A percentile compares a stretch with the other conserved stretches of the same genome.
phyloP scores from a whole-genome alignment of 2,113 vertebrate genomes.

The Callipepla squamata region DNA sequence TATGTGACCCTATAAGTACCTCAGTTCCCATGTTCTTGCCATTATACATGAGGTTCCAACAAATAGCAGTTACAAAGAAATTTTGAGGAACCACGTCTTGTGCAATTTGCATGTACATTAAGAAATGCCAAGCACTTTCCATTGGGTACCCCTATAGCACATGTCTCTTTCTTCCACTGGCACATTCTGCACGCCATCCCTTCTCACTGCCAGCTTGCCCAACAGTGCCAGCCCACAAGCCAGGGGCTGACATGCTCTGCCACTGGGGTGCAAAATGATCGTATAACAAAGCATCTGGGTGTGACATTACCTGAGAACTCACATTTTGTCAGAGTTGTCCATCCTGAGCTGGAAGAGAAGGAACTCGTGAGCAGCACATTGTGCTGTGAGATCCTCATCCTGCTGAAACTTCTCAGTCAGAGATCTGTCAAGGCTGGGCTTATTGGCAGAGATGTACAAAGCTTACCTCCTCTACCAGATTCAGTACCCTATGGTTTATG shows the following conservation, averaged over 20 bases:
- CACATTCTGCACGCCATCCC: not conserved
- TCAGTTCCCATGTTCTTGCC: not conserved
- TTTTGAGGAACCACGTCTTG: not conserved
- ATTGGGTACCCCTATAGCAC: fast-evolving
- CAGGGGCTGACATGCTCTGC: not conserved
- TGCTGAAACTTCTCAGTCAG: not conserved
- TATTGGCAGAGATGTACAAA: not conserved
- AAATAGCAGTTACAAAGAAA: not conserved
- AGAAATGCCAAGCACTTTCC: not conserved
- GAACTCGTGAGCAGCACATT: not conserved
- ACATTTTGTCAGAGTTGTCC: not conserved
- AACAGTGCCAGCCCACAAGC: too few species aligned
- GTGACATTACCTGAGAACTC: not conserved
- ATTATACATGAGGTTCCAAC: not conserved
- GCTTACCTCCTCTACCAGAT: not conserved
- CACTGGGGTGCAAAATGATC: not conserved
- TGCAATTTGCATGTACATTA: not conserved
- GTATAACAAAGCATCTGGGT: not conserved
- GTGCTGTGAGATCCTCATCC: not conserved
- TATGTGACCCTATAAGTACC: not conserved
- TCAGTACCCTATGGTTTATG: not conserved
- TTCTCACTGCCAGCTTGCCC: not conserved
- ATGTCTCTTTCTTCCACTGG: not conserved
- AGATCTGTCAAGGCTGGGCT: not conserved
- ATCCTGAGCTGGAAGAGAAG: not conserved